Conservation (phyloP, 2,888 invertebrate species). For the Rhimphoctona megacephalus region DNA sequence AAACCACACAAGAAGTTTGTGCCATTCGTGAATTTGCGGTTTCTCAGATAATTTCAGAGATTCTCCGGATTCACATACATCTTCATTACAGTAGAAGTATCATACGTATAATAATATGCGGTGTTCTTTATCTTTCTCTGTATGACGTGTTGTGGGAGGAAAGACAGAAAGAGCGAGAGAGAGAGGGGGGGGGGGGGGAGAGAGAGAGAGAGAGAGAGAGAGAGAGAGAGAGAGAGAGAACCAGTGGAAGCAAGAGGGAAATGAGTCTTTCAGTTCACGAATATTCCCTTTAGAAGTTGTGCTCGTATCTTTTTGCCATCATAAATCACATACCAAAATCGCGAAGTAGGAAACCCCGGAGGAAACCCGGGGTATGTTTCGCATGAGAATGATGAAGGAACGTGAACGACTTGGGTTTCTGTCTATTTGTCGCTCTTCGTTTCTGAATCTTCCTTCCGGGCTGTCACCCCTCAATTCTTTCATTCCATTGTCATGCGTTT, state of each 20-base stretch:
- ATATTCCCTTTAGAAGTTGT: constrained; percentile 57
- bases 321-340: constrained; percentile 81
- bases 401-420: constrained; percentile 46
- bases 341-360: constrained; percentile 68
- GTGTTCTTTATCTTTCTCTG: constrained; percentile 42
- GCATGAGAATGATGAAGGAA: constrained; percentile 53
- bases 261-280: constrained; percentile 44
- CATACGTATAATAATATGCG: constrained; percentile 33
- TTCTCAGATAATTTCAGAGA: constrained; percentile 70
- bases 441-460: constrained; percentile 51
- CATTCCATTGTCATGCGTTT: constrained; percentile 33
- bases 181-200: constrained; percentile 21
- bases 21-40: constrained; percentile 41
- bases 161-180: constrained; percentile 42
- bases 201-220: constrained; percentile 24
- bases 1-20: constrained; percentile 34
- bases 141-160: constrained; percentile 58
- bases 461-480: constrained; percentile 50
- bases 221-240: constrained; percentile 43
- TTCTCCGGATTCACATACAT: constrained; percentile 72
- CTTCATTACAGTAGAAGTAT: constrained; percentile 76
- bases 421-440: constrained; percentile 55
- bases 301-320: constrained; percentile 66
- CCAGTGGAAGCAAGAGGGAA: constrained; percentile 29
- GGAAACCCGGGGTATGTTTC: constrained; percentile 59